These are phyloP conservation scores for Semnornis frantzii DNA, from an alignment of 2,113 vertebrate genomes.

Conservation along the genomic window DNA sequence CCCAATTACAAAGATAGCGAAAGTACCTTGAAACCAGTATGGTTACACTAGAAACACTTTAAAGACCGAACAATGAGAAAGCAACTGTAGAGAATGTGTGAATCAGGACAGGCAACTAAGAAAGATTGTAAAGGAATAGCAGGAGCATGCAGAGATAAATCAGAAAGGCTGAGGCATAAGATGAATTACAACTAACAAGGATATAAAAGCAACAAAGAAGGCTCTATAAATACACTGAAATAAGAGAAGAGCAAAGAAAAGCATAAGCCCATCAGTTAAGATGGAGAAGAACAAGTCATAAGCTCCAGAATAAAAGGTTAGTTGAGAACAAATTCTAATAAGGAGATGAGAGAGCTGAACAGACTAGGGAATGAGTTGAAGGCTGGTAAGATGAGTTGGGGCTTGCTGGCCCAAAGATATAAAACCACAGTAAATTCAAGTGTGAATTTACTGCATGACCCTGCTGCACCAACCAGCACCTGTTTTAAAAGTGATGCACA, in stretches of 20 bases:
- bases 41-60: conserved; percentile 7
- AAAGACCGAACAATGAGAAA: conserved; percentile 40
- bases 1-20: background rate
- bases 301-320: background rate
- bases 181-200: conserved; percentile 40
- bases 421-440: background rate
- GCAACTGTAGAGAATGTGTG: background rate
- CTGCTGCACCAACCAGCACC: background rate
- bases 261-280: background rate
- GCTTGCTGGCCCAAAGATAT: background rate
- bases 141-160: conserved; percentile 26
- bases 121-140: conserved; percentile 4
- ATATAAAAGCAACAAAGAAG: conserved; percentile 19
- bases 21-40: conserved; percentile 17
- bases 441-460: background rate
- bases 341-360: background rate
- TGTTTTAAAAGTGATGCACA: background rate
- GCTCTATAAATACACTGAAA: conserved; percentile 42
- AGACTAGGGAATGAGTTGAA: background rate
- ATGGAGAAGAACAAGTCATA: conserved; percentile 17
- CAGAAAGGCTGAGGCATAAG: conserved; percentile 6
- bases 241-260: background rate
- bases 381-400: background rate
- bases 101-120: conserved; percentile 33
- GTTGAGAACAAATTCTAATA: background rate